Evolutionary conservation across 35 echinoderm and acorn worm species (phyloP).

Genomic region (Apostichopus japonicus): DNA sequence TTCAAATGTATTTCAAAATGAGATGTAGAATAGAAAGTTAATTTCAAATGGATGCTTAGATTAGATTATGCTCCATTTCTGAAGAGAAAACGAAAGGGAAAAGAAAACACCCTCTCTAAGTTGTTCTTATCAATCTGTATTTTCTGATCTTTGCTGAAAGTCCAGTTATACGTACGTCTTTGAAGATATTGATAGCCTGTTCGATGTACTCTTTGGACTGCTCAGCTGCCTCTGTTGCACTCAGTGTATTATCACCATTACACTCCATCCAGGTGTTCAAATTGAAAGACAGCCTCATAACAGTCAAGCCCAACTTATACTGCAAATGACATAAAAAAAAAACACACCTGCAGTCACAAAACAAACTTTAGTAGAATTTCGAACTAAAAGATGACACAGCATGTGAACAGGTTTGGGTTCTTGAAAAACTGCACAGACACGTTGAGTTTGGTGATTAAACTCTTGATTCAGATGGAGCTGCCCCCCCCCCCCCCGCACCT

Average conservation of each 20-base stretch:
- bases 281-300: slow-evolving; percentile 87
- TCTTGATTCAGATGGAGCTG: no score
- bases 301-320: slow-evolving; percentile 82
- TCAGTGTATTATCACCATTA: slow-evolving; percentile 74
- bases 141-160: no score
- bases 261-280: slow-evolving; percentile 94
- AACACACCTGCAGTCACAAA: not conserved
- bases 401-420: no score
- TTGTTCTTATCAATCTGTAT: no score
- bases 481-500: no score
- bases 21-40: not conserved
- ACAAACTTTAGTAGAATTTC: not conserved
- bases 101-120: no score
- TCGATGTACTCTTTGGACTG: slow-evolving; percentile 81
- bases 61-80: not conserved
- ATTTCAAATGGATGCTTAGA: not conserved
- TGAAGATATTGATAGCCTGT: slow-evolving; percentile 85
- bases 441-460: no score
- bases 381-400: no score
- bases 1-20: no score
- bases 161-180: slow-evolving; percentile 70
- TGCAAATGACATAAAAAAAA: not conserved
- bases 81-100: no score
- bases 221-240: slow-evolving; percentile 63
- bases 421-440: no score